These are phyloP conservation scores for Priocnemis perturbator DNA, from an alignment of 2,888 invertebrate genomes.

Conservation along the genomic window DNA sequence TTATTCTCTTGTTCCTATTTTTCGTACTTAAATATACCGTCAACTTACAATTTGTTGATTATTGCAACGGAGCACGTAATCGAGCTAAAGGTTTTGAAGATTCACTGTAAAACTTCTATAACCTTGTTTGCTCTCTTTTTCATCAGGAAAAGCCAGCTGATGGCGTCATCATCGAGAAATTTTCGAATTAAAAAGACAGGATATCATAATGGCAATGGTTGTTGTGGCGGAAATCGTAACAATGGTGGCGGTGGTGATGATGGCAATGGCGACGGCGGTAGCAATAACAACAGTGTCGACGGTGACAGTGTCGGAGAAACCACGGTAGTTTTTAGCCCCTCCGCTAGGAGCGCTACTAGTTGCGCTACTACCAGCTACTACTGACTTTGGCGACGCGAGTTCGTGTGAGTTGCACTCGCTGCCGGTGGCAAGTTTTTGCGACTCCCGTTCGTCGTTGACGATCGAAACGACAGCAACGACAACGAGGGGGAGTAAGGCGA, in stretches of 20 bases:
- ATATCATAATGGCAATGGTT: conserved; percentile 27
- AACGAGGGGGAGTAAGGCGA: conserved; percentile 4
- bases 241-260: conserved; percentile 10
- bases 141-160: no score
- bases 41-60: no score
- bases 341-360: background rate
- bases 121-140: no score
- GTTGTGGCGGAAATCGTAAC: conserved; percentile 25
- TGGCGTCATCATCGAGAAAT: no score
- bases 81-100: no score
- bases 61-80: no score
- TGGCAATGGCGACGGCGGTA: conserved; percentile 1
- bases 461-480: background rate
- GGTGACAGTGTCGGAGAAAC: background rate
- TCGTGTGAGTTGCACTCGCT: background rate
- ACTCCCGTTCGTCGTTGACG: conserved; percentile 14
- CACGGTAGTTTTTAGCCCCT: no score
- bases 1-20: no score
- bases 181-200: no score
- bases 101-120: no score
- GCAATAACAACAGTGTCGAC: background rate
- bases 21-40: no score
- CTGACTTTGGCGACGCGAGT: conserved; percentile 6
- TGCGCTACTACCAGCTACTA: conserved; percentile 2
- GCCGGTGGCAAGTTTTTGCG: conserved; percentile 1